Base-by-base conservation (phyloP, 2,888 invertebrate genomes). In the Rhorus exstirpatorius region DNA sequence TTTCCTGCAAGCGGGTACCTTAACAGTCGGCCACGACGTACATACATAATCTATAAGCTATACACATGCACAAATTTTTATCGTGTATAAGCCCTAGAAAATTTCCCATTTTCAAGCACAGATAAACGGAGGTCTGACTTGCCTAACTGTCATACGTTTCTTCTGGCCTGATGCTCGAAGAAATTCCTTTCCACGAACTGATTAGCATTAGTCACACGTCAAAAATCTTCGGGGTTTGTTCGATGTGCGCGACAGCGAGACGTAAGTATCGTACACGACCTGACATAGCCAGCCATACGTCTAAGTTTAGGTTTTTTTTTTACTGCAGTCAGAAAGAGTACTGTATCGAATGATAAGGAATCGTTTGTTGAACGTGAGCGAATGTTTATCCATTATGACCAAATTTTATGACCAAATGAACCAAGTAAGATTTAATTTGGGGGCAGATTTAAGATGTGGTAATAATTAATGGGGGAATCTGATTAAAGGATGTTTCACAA, bases 141-240 rank as follows among this genome's bases (percentile, higher is more conserved):
- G 10, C 17, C 38, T 19, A 60, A 41, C 21, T 44, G 12, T n/a
- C n/a, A 31, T 17, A 7, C 14, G 4, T 38, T 38, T 19, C 38
- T 17, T 65, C n/a, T 17, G 70, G 58, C 21, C n/a, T 58, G 41
- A 75, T 31, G 31, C 2, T 63, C 38, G 83, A 76, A 76, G 82
- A 81, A 84, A 82, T 67, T 76, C 41, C 41, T 68, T 77, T 84
- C 80, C 49, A 46, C 68, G 84, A 86, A 82, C 68, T 61, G 72
- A 55, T 81, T 55, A 55, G 81, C 67, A 75, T 87, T 83, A 83
- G 85, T 87, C 86, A 88, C 83, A 84, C 24, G 35, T 12, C 12
- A 26, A 38, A 46, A 84, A 86, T 65, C 76, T 44, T 46, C 70
- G 71, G 74, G 79, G 83, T 79, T 75, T 70, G 84, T 82, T 76